A percentile compares a stretch with the other conserved stretches of the same genome.
These are phyloP conservation scores for Lithophane leautieri DNA, from an alignment of 2,888 invertebrate species.

Conservation along the genomic window DNA sequence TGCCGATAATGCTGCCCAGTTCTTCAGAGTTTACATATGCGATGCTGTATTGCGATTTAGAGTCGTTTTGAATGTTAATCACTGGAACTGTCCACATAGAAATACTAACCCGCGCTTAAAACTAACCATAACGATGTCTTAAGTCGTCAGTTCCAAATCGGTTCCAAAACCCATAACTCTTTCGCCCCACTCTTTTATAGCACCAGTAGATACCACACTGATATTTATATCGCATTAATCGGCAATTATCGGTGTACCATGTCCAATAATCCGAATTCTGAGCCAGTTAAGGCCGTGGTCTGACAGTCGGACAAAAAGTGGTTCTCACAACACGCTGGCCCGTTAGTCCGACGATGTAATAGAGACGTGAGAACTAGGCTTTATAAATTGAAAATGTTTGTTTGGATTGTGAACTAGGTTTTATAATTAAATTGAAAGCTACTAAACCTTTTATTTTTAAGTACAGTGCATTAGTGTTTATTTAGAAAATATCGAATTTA, in stretches of 20 bases:
- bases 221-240: constrained; percentile 53
- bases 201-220: constrained; percentile 30
- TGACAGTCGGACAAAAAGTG: constrained; percentile 50
- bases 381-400: constrained; percentile 48
- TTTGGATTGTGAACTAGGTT: constrained; percentile 19
- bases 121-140: background rate
- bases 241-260: constrained; percentile 40
- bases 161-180: constrained; percentile 36
- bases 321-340: constrained; percentile 49
- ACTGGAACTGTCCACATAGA: background rate
- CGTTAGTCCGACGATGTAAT: constrained; percentile 43
- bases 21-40: background rate
- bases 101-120: constrained; percentile 1
- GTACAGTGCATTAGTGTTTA: background rate
- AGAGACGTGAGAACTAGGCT: constrained; percentile 63
- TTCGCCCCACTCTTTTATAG: constrained; percentile 15
- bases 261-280: constrained; percentile 53
- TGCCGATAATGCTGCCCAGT: background rate
- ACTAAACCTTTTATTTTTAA: constrained; percentile 3
- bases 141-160: constrained; percentile 8
- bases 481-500: constrained; percentile 4
- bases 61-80: constrained; percentile 3
- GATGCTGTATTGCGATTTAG: background rate
- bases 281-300: constrained; percentile 39
- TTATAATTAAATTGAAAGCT: constrained; percentile 28